Conservation (phyloP, 1,140 invertebrate species). For the Calephelis virginiensis region DNA sequence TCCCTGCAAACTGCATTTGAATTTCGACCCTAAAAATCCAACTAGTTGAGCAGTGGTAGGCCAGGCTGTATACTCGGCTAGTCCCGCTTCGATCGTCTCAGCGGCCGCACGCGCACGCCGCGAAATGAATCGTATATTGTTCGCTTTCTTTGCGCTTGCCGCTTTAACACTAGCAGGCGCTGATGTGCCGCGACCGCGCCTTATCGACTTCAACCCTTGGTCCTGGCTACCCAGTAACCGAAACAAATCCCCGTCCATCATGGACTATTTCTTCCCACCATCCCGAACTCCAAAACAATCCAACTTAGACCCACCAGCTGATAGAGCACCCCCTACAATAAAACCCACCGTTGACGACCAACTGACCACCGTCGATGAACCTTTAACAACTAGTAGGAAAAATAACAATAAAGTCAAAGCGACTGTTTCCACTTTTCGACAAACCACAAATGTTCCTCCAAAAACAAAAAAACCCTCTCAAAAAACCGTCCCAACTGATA, state of each 20-base stretch:
- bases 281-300: conserved; percentile 74
- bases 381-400: conserved; percentile 54
- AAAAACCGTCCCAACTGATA: conserved; percentile 46
- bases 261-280: conserved; percentile 76
- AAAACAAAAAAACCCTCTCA: conserved; percentile 59
- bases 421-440: conserved; percentile 49
- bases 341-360: conserved; percentile 48
- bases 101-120: conserved; percentile 66
- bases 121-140: conserved; percentile 54
- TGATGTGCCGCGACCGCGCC: conserved; percentile 52
- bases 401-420: conserved; percentile 67
- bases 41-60: conserved; percentile 53
- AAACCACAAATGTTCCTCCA: conserved; percentile 49
- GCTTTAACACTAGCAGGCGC: conserved; percentile 45
- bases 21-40: conserved; percentile 50
- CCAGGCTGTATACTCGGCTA: conserved; percentile 50
- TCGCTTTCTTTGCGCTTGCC: conserved; percentile 56
- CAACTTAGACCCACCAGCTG: conserved; percentile 57
- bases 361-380: conserved; percentile 27
- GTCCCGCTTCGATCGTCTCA: conserved; percentile 64
- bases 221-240: conserved; percentile 66
- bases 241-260: conserved; percentile 70
- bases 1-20: conserved; percentile 49
- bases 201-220: conserved; percentile 71
- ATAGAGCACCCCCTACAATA: conserved; percentile 50